These are phyloP conservation scores for Acanthornis magna DNA, from an alignment of 2,797 vertebrate species.

Conservation along the genomic window DNA sequence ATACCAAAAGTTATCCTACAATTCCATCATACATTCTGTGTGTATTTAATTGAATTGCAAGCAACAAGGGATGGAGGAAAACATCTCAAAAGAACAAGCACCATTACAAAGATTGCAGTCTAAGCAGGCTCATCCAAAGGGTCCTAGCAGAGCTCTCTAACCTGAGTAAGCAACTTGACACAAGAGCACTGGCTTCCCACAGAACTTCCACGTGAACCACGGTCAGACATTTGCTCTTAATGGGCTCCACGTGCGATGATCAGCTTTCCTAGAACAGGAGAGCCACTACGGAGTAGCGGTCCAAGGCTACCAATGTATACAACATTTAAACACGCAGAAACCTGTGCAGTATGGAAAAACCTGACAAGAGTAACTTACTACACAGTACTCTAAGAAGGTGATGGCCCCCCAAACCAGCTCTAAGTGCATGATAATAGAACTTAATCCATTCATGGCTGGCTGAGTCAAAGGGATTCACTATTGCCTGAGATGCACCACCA, in stretches of 20 bases:
- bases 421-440: background rate
- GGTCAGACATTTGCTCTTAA: background rate
- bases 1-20: background rate
- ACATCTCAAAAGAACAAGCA: background rate
- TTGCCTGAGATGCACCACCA: background rate
- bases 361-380: background rate
- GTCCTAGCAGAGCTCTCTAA: background rate
- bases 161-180: background rate
- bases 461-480: background rate
- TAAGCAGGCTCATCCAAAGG: background rate
- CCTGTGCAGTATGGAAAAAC: fast-evolving
- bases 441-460: background rate
- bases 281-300: background rate
- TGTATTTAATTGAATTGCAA: background rate
- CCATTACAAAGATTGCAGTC: background rate
- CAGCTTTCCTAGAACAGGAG: background rate
- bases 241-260: background rate
- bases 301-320: too few relatives aligned
- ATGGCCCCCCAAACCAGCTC: background rate
- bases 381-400: background rate
- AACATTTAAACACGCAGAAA: background rate
- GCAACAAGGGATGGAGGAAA: background rate
- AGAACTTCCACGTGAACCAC: background rate
- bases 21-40: background rate
- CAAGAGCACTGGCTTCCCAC: background rate